These are phyloP conservation scores for Corticium candelabrum DNA, from an alignment of 37 sponge, comb jelly and placozoan genomes.

Conservation along the genomic window DNA sequence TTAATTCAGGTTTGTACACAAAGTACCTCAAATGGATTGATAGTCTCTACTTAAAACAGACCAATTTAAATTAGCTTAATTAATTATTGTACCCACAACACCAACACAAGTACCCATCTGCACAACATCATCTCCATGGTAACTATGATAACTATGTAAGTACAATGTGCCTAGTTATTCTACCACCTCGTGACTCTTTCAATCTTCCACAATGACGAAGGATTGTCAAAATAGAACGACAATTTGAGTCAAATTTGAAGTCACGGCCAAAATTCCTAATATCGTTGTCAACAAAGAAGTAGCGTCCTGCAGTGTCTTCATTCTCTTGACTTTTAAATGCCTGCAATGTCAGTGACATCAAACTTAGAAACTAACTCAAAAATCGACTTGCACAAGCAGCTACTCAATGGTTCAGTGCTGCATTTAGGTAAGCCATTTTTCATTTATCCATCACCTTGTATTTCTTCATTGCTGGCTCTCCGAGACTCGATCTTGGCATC, in stretches of 20 bases:
- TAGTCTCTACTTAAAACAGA: too few species aligned
- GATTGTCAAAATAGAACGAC: neutral
- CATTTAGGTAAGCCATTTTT: too few species aligned
- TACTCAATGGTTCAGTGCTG: too few species aligned
- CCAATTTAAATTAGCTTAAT: too few species aligned
- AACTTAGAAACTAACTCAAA: too few species aligned
- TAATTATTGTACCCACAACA: too few species aligned
- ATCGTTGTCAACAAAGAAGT: neutral
- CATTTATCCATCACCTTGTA: too few species aligned
- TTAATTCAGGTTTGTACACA: too few species aligned
- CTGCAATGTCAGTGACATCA: too few species aligned
- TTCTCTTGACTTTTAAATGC: neutral
- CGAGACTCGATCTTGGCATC: neutral
- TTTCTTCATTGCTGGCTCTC: neutral
- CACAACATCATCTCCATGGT: neutral
- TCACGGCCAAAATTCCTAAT: neutral
- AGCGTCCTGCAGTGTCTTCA: neutral
- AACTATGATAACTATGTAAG: neutral
- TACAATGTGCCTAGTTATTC: neutral
- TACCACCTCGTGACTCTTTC: neutral
- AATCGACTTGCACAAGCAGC: too few species aligned
- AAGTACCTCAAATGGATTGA: too few species aligned
- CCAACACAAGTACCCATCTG: too few species aligned
- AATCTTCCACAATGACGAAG: neutral
- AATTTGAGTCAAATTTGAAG: neutral